phyloP scores from a whole-genome alignment of 2,113 vertebrate genomes.

The Anoura caudifer region DNA sequence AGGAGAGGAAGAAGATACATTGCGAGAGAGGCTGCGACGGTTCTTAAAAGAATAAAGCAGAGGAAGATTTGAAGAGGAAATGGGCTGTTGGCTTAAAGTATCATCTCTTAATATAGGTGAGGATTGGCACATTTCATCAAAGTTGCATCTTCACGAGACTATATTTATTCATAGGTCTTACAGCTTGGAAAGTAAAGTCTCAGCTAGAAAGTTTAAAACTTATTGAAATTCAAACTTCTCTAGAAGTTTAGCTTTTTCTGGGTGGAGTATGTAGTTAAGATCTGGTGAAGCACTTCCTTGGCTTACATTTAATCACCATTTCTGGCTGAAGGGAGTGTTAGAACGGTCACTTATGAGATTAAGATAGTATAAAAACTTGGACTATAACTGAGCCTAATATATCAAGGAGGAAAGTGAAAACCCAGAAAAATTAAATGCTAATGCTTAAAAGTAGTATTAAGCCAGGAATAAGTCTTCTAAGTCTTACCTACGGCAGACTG shows the following conservation, averaged over 20 bases:
- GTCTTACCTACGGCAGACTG: neutral
- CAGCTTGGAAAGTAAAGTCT: constrained; percentile 35
- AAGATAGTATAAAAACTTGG: neutral
- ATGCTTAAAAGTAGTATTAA: neutral
- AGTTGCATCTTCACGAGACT: constrained; percentile 45
- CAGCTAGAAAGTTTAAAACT: constrained; percentile 53
- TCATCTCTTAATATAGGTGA: neutral
- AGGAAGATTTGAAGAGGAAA: constrained; percentile 45
- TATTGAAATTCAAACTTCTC: constrained; percentile 5
- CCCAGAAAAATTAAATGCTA: neutral
- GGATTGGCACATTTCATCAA: neutral
- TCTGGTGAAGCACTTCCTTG: neutral
- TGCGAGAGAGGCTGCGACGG: neutral
- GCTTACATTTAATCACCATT: neutral
- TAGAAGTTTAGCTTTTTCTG: neutral
- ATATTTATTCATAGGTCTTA: constrained; percentile 46
- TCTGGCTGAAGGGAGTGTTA: neutral
- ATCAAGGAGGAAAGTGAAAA: neutral
- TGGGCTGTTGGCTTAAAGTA: constrained; percentile 51
- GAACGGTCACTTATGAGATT: neutral
- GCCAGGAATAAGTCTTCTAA: neutral
- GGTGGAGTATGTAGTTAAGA: neutral
- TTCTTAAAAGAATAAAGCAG: constrained; percentile 51
- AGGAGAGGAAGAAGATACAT: constrained; percentile 44
- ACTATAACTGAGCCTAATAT: neutral